A percentile compares a stretch with the other conserved stretches of the same genome.
phyloP scores from a whole-genome alignment of 2,113 vertebrate genomes.

The Tychaedon coryphoeus region DNA sequence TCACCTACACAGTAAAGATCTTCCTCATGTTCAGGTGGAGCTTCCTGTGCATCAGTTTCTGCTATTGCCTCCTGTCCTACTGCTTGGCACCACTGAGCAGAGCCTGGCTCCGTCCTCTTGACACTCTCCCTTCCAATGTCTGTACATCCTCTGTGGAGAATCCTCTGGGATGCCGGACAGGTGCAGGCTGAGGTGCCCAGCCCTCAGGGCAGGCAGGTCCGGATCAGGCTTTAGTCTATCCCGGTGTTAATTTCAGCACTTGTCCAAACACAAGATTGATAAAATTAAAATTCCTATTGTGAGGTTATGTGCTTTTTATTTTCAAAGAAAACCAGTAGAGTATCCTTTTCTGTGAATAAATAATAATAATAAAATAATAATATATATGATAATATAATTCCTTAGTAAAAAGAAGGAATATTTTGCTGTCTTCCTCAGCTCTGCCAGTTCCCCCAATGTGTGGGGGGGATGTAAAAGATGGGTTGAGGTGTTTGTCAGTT shows the following conservation, averaged over 20 bases:
- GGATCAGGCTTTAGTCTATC: rapidly evolving
- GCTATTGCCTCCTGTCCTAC: rapidly evolving
- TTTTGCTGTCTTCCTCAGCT: background rate
- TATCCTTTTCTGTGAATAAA: background rate
- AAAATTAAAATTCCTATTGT: background rate
- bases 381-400: too few relatives aligned
- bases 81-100: background rate
- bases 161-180: background rate
- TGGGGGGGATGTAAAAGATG: background rate
- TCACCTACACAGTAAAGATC: background rate
- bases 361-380: too few relatives aligned
- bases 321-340: background rate
- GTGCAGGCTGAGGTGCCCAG: background rate
- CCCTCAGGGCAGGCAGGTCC: too few relatives aligned
- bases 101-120: background rate
- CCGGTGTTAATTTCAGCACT: background rate
- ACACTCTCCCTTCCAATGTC: background rate
- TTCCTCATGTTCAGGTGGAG: background rate
- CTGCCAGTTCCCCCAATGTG: rapidly evolving
- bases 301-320: background rate
- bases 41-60: background rate
- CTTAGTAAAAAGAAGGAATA: background rate
- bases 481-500: background rate
- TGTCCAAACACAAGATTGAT: background rate
- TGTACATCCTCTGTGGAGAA: background rate